These are phyloP conservation scores for Stichopus chloronotus DNA, from an alignment of 35 echinoderm and acorn worm genomes.

Conservation along the genomic window DNA sequence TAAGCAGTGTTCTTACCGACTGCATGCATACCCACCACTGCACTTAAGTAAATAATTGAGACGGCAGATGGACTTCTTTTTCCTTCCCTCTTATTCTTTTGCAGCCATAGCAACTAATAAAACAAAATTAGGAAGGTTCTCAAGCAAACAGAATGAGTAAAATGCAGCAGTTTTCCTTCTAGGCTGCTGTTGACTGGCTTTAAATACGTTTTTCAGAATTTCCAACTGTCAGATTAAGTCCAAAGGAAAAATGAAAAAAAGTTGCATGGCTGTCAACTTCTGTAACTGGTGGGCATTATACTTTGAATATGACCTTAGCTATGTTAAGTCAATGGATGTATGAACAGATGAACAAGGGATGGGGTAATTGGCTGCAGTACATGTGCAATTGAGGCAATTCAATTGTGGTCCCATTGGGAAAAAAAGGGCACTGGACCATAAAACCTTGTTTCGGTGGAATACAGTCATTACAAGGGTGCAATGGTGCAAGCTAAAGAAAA, in stretches of 20 bases:
- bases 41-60: not conserved
- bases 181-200: not conserved
- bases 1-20: not conserved
- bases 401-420: too few relatives aligned
- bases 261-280: not conserved
- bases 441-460: too few relatives aligned
- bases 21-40: not conserved
- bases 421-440: too few relatives aligned
- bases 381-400: too few relatives aligned
- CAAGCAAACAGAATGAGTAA: not conserved
- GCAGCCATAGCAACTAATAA: not conserved
- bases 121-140: not conserved
- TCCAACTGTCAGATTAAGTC: not conserved
- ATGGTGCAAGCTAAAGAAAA: too few relatives aligned
- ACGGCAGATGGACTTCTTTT: not conserved
- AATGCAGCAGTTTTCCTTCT: not conserved
- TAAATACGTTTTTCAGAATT: not conserved
- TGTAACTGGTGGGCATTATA: not conserved
- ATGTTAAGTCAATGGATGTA: too few relatives aligned
- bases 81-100: not conserved
- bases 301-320: too few relatives aligned
- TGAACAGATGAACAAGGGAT: too few relatives aligned
- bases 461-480: too few relatives aligned
- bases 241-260: not conserved
- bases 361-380: too few relatives aligned